Percentiles rank a stretch among this genome's conserved stretches.
These are phyloP conservation scores for Thecophora atra DNA, from an alignment of 2,888 invertebrate genomes.

Conservation along the genomic window DNA sequence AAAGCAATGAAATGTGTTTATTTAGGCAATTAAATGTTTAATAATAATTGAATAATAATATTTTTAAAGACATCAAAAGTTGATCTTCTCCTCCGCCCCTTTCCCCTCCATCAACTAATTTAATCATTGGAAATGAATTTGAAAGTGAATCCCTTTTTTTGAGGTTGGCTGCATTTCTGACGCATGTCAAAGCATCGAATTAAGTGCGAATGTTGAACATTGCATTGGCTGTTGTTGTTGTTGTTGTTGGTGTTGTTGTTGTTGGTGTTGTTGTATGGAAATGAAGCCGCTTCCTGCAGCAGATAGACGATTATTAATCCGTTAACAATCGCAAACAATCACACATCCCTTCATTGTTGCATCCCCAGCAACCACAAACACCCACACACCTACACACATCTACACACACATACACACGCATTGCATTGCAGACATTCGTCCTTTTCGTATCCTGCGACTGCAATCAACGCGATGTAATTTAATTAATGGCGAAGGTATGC, in stretches of 20 bases:
- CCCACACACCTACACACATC: neutral
- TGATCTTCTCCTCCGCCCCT: too few species aligned
- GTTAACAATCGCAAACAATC: neutral
- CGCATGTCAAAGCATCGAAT: neutral
- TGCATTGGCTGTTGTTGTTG: too few species aligned
- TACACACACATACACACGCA: neutral
- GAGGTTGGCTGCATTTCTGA: too few species aligned
- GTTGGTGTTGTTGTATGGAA: neutral
- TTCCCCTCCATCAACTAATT: too few species aligned
- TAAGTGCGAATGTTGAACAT: too few species aligned
- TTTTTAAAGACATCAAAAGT: too few species aligned
- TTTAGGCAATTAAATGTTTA: too few species aligned
- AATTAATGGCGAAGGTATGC: conserved; percentile 32
- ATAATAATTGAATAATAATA: too few species aligned
- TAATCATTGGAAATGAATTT: too few species aligned
- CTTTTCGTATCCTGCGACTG: neutral
- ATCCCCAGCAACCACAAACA: neutral
- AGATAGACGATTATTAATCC: neutral
- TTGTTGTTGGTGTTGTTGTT: neutral
- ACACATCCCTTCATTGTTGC: neutral
- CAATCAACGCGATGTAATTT: conserved; percentile 24
- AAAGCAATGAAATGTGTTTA: too few species aligned
- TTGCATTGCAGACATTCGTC: neutral
- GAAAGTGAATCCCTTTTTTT: too few species aligned
- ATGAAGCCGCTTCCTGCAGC: neutral